Evolutionary conservation across 2,113 vertebrate genomes (phyloP).

Genomic region (Scophthalmus maximus): DNA sequence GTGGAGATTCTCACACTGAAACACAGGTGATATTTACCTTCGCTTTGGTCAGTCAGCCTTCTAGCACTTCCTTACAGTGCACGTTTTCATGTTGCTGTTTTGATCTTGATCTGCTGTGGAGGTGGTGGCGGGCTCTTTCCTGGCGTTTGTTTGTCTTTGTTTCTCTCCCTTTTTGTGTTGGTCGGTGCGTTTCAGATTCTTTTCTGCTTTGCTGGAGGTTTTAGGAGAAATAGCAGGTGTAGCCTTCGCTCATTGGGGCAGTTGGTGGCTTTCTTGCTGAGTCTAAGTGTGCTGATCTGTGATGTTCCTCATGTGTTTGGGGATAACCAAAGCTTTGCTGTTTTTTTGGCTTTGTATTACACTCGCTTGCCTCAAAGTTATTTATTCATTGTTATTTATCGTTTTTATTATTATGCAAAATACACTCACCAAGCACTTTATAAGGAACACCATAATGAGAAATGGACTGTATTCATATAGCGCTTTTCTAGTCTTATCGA

Average conservation of each 20-base stretch:
- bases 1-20: conserved; percentile 50
- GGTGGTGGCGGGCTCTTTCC: conserved; percentile 46
- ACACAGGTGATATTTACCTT: conserved; percentile 67
- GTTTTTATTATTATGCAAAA: background rate
- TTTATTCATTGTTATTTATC: conserved; percentile 16
- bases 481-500: too few relatives aligned
- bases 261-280: conserved; percentile 27
- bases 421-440: background rate
- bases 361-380: conserved; percentile 20
- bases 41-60: conserved; percentile 33
- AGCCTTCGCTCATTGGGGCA: conserved; percentile 11
- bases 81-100: conserved; percentile 32
- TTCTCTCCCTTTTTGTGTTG: background rate
- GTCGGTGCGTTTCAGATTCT: conserved; percentile 22
- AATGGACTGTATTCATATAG: too few relatives aligned
- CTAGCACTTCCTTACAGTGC: conserved; percentile 23
- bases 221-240: conserved; percentile 1
- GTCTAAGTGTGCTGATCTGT: conserved; percentile 10
- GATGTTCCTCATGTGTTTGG: background rate
- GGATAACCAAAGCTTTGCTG: background rate
- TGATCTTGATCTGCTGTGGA: conserved; percentile 31
- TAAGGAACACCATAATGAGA: background rate
- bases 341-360: conserved; percentile 20
- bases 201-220: conserved; percentile 24
- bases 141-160: conserved; percentile 1